These are phyloP conservation scores for Euborellia annulipes DNA, from an alignment of 1,140 invertebrate species.

Conservation along the genomic window DNA sequence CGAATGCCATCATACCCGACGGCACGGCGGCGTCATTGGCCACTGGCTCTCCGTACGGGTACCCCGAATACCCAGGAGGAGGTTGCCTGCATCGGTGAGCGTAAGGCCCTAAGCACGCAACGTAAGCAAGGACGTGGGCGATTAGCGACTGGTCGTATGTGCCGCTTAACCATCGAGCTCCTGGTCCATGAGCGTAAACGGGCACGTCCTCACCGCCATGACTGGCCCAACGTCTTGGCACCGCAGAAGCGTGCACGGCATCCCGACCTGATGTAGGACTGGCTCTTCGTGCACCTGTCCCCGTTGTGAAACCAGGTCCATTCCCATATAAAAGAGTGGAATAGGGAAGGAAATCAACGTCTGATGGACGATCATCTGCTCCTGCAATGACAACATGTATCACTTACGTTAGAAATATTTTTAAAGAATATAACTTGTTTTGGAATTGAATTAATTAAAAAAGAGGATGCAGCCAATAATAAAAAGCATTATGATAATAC, in stretches of 20 bases:
- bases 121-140: constrained; percentile 20
- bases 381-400: constrained; percentile 26
- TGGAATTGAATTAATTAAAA: too few relatives aligned
- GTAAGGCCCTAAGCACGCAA: constrained; percentile 15
- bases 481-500: too few relatives aligned
- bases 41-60: too few relatives aligned
- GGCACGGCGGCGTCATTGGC: too few relatives aligned
- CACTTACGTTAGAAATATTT: too few relatives aligned
- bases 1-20: too few relatives aligned
- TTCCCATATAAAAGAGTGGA: constrained; percentile 54
- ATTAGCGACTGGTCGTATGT: constrained; percentile 19
- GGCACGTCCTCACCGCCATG: constrained; percentile 84
- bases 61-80: too few relatives aligned
- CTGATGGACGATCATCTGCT: constrained; percentile 45
- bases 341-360: constrained; percentile 47
- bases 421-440: too few relatives aligned
- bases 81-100: constrained; percentile 3
- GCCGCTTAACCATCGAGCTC: constrained; percentile 11
- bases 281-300: constrained; percentile 23
- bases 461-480: too few relatives aligned
- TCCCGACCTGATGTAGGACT: constrained; percentile 10
- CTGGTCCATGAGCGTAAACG: constrained; percentile 25
- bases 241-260: constrained; percentile 33
- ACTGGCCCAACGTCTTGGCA: constrained; percentile 57
- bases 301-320: constrained; percentile 47